Base-by-base conservation (phyloP, 2,888 invertebrate species). In the Cistogaster globosa region DNA sequence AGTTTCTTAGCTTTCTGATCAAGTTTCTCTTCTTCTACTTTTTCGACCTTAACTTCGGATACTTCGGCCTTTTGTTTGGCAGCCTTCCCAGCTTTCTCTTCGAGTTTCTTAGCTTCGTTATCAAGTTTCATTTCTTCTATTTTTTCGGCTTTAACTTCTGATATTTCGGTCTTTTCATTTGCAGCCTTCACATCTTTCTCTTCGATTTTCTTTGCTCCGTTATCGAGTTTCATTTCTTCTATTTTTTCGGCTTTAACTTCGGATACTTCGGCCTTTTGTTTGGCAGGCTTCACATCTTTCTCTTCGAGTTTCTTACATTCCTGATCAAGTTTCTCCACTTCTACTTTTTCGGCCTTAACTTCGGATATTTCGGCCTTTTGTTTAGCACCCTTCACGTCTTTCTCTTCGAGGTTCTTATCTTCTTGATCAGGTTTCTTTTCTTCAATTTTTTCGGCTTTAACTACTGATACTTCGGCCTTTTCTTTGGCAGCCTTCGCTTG, bases 231-330 rank as follows among this genome's bases (percentile, higher is more conserved):
- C 0, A 32, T 68, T 22, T 81, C 68, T 63, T 69, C 69, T 0
- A 80, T 5, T 8, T 76, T 55, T 5, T 71, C 71, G 0, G 22
- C 8, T 9, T 65, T 57, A 12, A 74, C 67, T 55, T 84, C 79
- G 6, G 86, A 87, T 12, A 79, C 18, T 3, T 85, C 69, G 16
- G 85, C 68, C 22, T 57, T 85, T 16, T 42, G 22, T 18, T 69
- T 36, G 8, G 16, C 16, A 9, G 20, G 1, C 14, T 42, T 62
- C 11, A 76, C 12, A 4, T 75, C 63, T 20, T 38, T 36, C 11
- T 75, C 75, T 42, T 69, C 14, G 0, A 18, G 12, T n/a, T 63
- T 75, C 63, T 63, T 63, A 2, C 62, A n/a, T 38, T 51, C 63
- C 4, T 8, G 12, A 6, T 75, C 53, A 9, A 68, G 16, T 38